Conservation (phyloP, 2,888 invertebrate genomes). For the Caradrina kadenii region DNA sequence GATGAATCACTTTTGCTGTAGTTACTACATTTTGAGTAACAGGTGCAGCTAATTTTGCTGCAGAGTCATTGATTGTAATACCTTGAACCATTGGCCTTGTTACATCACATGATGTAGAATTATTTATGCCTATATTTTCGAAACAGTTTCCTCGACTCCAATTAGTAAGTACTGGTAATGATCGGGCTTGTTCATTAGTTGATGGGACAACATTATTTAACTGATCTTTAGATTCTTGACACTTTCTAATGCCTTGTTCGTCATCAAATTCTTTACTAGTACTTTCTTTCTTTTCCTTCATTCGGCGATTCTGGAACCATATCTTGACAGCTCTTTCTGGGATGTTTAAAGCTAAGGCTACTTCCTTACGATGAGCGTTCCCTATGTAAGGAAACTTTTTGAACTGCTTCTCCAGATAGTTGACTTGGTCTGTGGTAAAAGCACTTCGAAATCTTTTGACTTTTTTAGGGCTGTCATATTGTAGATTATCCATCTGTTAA, state of each 20-base stretch:
- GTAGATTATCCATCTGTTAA: constrained; percentile 63
- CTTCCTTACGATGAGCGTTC: constrained; percentile 92
- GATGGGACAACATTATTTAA: constrained; percentile 70
- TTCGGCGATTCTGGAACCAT: constrained; percentile 96
- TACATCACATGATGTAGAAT: neutral
- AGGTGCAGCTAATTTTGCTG: neutral
- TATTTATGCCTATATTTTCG: constrained; percentile 5
- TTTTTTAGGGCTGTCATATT: constrained; percentile 62
- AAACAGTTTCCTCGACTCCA: constrained; percentile 4
- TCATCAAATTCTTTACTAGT: constrained; percentile 66
- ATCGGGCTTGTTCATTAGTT: constrained; percentile 66
- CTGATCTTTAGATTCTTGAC: constrained; percentile 65
- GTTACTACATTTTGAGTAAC: constrained; percentile 16
- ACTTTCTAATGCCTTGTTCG: constrained; percentile 57
- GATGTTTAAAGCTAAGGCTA: constrained; percentile 92
- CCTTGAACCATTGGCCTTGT: constrained; percentile 1
- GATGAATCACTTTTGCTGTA: constrained; percentile 25
- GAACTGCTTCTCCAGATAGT: constrained; percentile 94
- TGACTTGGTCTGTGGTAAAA: constrained; percentile 94
- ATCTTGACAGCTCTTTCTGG: constrained; percentile 95
- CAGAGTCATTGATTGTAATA: constrained; percentile 8
- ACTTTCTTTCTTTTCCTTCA: constrained; percentile 93
- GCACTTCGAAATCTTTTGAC: constrained; percentile 89
- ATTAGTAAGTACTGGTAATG: constrained; percentile 66
- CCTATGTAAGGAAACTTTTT: constrained; percentile 92